Base-by-base conservation (phyloP, 2,797 vertebrate genomes). In the Sebastes trivittatus region DNA sequence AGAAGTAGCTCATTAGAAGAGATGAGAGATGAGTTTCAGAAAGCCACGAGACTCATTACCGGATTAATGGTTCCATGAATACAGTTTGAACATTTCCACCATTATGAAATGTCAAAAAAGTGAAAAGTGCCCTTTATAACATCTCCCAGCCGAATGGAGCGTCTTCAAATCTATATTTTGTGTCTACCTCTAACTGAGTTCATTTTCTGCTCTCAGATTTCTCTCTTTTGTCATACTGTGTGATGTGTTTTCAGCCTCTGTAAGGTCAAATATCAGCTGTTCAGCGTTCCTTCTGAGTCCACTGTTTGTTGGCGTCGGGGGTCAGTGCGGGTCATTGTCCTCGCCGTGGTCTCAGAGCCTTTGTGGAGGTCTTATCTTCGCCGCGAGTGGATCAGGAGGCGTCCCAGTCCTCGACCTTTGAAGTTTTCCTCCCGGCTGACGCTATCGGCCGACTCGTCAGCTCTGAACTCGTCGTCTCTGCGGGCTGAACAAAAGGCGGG, bases 401-500 rank as follows among this genome's bases (percentile, higher is more conserved):
- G 42, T 76, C 59, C 13, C 11, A 70, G 78, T 73, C 73, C 20
- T 49, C 66, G 52, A 80, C 86, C 87, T 92, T 89, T 90, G 85
- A 90, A 76, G 85, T 87, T 78, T 42, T 75, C 78, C 79, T 72
- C 75, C 81, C 71, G 11, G 61, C 80, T 59, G 75, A 75, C 73
- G 42, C 65, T 77, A 78, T 84, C 72, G 32, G 78, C 80, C 64
- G 27, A 78, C 75, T 84, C 72, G 52, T 74, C 73, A 68, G 78
- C 81, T 77, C 77, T 75, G 85, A 81, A 80, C 49, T 55, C 29
- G 58, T 42, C 72, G 38, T 68, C 42, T 70, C 22, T 69, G 62
- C 13, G 16, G 32, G 27, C n/a, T 62, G 87, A 85, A 90, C 90
- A 90, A 89, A 89, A 84, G 73, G 81, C 62, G 4, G 77, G 86